Conservation (phyloP, 2,797 vertebrate genomes). For the Channallabes apus region DNA sequence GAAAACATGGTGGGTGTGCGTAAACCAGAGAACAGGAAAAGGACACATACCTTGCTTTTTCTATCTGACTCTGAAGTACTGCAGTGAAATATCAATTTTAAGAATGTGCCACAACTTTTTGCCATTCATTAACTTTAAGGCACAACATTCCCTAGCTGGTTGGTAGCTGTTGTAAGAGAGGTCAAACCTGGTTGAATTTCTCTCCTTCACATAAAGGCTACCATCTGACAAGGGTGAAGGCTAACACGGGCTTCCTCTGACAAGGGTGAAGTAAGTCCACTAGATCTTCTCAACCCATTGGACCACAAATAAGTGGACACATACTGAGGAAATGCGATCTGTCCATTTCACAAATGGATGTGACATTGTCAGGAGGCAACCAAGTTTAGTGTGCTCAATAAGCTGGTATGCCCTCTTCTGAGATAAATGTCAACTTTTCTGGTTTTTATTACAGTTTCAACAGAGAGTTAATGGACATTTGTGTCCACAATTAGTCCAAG, state of each 20-base stretch:
- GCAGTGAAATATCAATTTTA: background rate
- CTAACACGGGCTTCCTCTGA: background rate
- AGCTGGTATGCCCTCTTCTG: background rate
- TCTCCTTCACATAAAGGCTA: background rate
- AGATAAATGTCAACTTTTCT: background rate
- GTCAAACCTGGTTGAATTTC: no score
- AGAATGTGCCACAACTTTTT: background rate
- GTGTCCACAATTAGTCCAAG: background rate
- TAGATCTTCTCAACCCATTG: background rate
- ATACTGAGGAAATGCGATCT: background rate
- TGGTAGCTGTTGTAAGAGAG: background rate
- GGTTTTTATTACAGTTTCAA: background rate
- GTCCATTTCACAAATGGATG: background rate
- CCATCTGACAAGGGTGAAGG: no score
- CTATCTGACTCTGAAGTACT: background rate
- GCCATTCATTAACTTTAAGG: background rate
- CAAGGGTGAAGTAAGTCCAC: background rate
- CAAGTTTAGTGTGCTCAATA: background rate
- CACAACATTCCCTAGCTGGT: no score
- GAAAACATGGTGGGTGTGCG: conserved; percentile 7
- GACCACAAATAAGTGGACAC: background rate
- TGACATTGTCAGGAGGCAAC: background rate
- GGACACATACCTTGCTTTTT: background rate
- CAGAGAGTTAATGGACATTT: background rate
- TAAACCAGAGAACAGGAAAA: background rate